These are phyloP conservation scores for Xylota segnis DNA, from an alignment of 2,888 invertebrate genomes.

Conservation along the genomic window DNA sequence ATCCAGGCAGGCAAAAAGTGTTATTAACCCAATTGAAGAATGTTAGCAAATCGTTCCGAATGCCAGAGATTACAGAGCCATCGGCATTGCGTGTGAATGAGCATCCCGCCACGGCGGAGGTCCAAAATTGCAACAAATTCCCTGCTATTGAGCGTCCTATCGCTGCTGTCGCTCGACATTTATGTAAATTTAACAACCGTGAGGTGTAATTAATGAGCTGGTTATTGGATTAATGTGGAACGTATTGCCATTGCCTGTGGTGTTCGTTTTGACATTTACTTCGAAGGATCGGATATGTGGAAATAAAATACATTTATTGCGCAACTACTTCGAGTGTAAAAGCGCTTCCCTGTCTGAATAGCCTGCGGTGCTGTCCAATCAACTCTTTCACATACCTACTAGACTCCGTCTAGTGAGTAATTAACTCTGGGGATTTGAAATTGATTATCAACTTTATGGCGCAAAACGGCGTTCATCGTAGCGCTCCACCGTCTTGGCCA, in stretches of 20 bases:
- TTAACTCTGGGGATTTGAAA: slow-evolving; percentile 52
- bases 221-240: slow-evolving; percentile 18
- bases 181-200: slow-evolving; percentile 38
- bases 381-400: slow-evolving; percentile 6
- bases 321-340: background rate
- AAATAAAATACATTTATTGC: background rate
- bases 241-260: background rate
- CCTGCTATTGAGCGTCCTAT: slow-evolving; percentile 12
- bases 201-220: slow-evolving; percentile 2
- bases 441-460: slow-evolving; percentile 41
- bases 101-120: slow-evolving; percentile 2
- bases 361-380: slow-evolving; percentile 4
- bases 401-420: slow-evolving; percentile 38
- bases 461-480: slow-evolving; percentile 29
- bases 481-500: background rate
- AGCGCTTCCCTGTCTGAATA: background rate
- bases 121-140: slow-evolving; percentile 19
- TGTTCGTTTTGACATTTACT: slow-evolving; percentile 42
- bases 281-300: background rate
- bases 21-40: slow-evolving; percentile 50
- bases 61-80: slow-evolving; percentile 42
- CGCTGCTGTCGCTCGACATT: slow-evolving; percentile 30
- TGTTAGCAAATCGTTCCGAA: slow-evolving; percentile 65
- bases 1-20: slow-evolving; percentile 22
- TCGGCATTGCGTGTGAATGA: slow-evolving; percentile 22